phyloP scores from a whole-genome alignment of 2,888 invertebrate genomes.

The Cosmia trapezina region DNA sequence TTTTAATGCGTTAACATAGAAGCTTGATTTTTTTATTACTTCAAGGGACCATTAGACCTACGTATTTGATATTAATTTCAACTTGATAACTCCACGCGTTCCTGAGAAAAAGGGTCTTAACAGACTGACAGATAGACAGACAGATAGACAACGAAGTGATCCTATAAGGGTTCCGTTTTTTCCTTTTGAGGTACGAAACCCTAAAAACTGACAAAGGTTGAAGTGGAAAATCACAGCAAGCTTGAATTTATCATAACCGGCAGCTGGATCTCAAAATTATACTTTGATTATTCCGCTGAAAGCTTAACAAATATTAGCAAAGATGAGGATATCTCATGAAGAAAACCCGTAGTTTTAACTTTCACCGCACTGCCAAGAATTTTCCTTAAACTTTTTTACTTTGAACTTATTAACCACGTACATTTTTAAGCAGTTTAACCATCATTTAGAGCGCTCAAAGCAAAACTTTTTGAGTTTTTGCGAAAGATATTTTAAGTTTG shows the following conservation, averaged over 20 bases:
- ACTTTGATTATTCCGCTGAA: constrained; percentile 8
- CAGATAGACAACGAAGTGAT: too few species aligned
- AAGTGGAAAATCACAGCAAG: neutral
- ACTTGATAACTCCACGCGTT: too few species aligned
- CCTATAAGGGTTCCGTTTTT: too few species aligned
- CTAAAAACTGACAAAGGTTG: neutral
- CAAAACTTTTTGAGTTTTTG: constrained; percentile 32
- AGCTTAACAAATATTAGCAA: constrained; percentile 19
- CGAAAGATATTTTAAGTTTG: constrained; percentile 43
- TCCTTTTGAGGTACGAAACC: too few species aligned
- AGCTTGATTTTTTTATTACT: too few species aligned
- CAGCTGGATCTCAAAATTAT: neutral
- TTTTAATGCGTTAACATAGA: too few species aligned
- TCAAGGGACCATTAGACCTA: too few species aligned
- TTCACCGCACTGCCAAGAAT: constrained; percentile 39
- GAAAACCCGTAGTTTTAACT: constrained; percentile 42
- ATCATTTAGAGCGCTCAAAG: constrained; percentile 47
- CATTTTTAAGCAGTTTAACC: constrained; percentile 51
- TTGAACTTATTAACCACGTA: constrained; percentile 49
- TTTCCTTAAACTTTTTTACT: constrained; percentile 39
- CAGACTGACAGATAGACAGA: too few species aligned
- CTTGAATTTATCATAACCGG: neutral
- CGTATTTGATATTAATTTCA: too few species aligned
- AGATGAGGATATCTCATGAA: constrained; percentile 22
- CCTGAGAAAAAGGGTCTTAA: too few species aligned